Base-by-base conservation (phyloP, 2,888 invertebrate species). In the Salpingus planirostris region DNA sequence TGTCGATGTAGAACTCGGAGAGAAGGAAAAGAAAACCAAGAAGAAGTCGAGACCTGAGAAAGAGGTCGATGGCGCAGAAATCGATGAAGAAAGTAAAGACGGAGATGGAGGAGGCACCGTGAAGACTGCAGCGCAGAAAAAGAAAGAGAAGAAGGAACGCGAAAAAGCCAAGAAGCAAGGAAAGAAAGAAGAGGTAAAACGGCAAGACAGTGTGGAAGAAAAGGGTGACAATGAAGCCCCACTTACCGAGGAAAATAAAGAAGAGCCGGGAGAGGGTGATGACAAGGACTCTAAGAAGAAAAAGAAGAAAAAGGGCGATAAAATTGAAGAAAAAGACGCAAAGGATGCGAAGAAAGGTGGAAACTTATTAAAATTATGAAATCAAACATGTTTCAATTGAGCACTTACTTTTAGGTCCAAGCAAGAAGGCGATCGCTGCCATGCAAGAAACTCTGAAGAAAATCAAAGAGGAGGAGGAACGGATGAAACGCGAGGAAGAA, bases 371-470 rank as follows among this genome's bases (percentile, higher is more conserved):
- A n/a, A n/a, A n/a, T n/a, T n/a, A n/a, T n/a, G n/a, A n/a, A n/a
- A n/a, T n/a, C n/a, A n/a, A n/a, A 60, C 65, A 27, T 31, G 15
- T 40, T 24, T 21, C 29, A 5, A 15, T n/a, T n/a, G n/a, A n/a
- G n/a, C n/a, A n/a, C n/a, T n/a, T 32, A 28, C 15, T 28, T 41
- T 56, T 68, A 55, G 86, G 88, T 10, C 86, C 89, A 31, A 83
- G 85, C 8, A 88, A 86, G 51, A 85, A 86, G 55, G 78, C 85
- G 36, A 80, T 93, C 43, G 86, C 85, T 38, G 88, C 89, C 13
- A 91, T 92, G 87, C 89, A 91, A 65, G 91, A 91, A 62, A 82
- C 86, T 11, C 69, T 90, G n/a, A 84, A 82, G 52, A 87, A 87
- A 57, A 71, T 83, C 1, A 85, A 85, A 56, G 92, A 92, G 60